phyloP scores from a whole-genome alignment of 1,140 invertebrate species.

The Papilio machaon region DNA sequence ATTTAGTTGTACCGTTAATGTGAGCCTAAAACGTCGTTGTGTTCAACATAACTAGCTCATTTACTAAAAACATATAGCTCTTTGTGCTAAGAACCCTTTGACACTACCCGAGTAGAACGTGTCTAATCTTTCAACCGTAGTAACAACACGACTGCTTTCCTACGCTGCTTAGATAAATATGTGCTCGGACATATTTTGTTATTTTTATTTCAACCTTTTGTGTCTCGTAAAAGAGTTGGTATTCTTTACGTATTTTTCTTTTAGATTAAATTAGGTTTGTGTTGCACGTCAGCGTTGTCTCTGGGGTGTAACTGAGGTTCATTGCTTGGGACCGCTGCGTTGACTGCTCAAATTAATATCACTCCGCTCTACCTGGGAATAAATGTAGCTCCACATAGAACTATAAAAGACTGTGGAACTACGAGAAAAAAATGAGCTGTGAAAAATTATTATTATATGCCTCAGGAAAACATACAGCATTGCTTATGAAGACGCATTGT shows the following conservation, averaged over 20 bases:
- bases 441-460: background rate
- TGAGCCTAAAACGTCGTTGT: too few relatives aligned
- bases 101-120: background rate
- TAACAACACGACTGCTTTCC: background rate
- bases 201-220: constrained; percentile 18
- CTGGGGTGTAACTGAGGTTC: constrained; percentile 26
- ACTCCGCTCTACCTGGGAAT: background rate
- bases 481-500: too few relatives aligned
- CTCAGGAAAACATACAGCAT: too few relatives aligned
- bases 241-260: constrained; percentile 2
- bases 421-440: background rate
- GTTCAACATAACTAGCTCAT: background rate
- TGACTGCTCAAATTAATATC: constrained; percentile 23
- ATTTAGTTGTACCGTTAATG: too few relatives aligned
- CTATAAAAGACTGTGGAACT: constrained; percentile 4
- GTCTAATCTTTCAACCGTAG: background rate
- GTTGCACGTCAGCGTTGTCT: background rate
- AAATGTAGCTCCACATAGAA: background rate
- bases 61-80: background rate
- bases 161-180: constrained; percentile 19
- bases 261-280: constrained; percentile 16
- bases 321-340: constrained; percentile 18
- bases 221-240: background rate
- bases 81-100: background rate
- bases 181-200: constrained; percentile 1